A percentile compares a stretch with the other conserved stretches of the same genome.
phyloP scores from a whole-genome alignment of 2,113 vertebrate genomes.

The Hypanus sabinus region DNA sequence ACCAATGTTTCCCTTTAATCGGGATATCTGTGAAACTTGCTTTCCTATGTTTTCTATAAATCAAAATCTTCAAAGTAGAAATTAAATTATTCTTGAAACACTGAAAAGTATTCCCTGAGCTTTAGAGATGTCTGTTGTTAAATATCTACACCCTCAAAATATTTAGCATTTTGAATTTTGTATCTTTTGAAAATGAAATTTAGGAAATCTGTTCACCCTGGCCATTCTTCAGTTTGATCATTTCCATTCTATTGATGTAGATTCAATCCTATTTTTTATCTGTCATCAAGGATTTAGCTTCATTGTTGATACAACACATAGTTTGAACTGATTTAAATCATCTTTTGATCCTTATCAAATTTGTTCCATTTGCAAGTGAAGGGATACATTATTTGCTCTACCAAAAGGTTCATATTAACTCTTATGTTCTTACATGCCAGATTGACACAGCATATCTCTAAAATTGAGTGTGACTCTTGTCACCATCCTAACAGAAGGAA shows the following conservation, averaged over 20 bases:
- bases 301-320: background rate
- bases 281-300: background rate
- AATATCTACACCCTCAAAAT: background rate
- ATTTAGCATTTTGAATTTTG: background rate
- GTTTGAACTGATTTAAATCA: background rate
- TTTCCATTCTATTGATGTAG: background rate
- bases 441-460: background rate
- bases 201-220: background rate
- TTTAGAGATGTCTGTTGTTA: background rate
- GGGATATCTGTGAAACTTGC: background rate
- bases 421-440: background rate
- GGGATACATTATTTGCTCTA: background rate
- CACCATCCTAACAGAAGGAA: background rate
- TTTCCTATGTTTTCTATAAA: background rate
- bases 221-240: background rate
- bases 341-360: background rate
- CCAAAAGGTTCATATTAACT: background rate
- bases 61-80: background rate
- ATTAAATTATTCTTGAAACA: background rate
- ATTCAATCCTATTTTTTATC: background rate
- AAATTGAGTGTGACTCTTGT: background rate
- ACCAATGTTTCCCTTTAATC: too few relatives aligned
- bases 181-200: constrained; percentile 8
- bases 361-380: background rate
- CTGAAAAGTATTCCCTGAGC: background rate